Evolutionary conservation across 2,113 vertebrate genomes (phyloP).

Genomic region (Gopherus evgoodei): DNA sequence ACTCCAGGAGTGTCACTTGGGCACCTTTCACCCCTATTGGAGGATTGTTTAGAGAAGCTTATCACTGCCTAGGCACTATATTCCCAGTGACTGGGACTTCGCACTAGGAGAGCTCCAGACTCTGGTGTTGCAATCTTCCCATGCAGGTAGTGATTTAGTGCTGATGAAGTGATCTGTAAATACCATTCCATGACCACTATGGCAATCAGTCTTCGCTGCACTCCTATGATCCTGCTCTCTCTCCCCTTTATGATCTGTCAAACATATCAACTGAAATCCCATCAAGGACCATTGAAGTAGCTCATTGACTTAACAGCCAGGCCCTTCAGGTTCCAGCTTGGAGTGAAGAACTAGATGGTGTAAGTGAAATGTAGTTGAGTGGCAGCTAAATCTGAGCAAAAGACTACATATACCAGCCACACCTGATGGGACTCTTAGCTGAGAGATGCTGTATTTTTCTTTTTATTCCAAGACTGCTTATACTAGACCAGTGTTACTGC

Average conservation of each 20-base stretch:
- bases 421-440: neutral
- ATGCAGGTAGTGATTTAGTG: neutral
- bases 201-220: neutral
- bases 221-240: neutral
- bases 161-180: neutral
- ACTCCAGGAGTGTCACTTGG: accelerated
- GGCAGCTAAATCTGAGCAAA: accelerated
- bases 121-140: neutral
- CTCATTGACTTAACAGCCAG: accelerated
- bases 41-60: neutral
- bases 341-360: neutral
- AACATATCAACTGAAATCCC: neutral
- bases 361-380: neutral
- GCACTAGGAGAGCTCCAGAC: too few species aligned
- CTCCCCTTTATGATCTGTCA: neutral
- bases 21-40: neutral
- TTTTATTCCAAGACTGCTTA: neutral
- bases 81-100: neutral
- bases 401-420: neutral
- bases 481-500: neutral
- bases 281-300: neutral
- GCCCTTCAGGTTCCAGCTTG: neutral
- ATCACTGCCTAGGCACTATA: neutral
- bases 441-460: neutral
- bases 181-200: neutral